Conservation (phyloP, 2,113 vertebrate species). For the Chaetura pelagica region DNA sequence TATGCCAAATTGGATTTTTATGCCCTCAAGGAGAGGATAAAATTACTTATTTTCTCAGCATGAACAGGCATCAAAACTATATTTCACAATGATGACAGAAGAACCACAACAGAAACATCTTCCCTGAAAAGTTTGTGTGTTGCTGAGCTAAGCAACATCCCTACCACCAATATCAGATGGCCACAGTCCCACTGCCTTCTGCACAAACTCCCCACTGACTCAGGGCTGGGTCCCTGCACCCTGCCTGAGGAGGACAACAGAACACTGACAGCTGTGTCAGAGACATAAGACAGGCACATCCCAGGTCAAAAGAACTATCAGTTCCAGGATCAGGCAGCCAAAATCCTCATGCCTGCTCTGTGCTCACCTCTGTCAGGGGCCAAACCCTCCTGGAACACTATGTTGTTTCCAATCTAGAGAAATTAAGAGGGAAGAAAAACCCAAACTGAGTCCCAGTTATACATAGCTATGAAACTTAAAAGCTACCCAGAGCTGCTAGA, state of each 20-base stretch:
- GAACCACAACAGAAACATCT: background rate
- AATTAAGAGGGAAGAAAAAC: background rate
- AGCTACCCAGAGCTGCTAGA: background rate
- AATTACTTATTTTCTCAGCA: constrained; percentile 66
- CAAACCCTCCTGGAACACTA: background rate
- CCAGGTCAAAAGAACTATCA: background rate
- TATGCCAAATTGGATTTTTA: constrained; percentile 65
- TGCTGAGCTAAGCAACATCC: background rate
- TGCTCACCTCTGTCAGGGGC: background rate
- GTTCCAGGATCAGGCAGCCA: background rate
- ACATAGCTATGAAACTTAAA: background rate
- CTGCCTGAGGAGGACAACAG: accelerated
- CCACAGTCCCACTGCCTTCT: background rate
- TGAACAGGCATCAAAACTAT: constrained; percentile 14
- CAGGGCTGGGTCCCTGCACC: accelerated
- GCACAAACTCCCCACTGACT: background rate
- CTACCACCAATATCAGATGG: background rate
- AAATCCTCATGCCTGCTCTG: background rate
- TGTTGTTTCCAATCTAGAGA: background rate
- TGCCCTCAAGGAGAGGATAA: constrained; percentile 60
- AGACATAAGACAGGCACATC: background rate
- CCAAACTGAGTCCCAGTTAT: background rate
- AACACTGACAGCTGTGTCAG: accelerated
- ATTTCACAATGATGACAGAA: constrained; percentile 33
- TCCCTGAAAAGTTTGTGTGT: background rate